Evolutionary conservation across 2,113 vertebrate genomes (phyloP).

Genomic region (Halichoerus grypus): DNA sequence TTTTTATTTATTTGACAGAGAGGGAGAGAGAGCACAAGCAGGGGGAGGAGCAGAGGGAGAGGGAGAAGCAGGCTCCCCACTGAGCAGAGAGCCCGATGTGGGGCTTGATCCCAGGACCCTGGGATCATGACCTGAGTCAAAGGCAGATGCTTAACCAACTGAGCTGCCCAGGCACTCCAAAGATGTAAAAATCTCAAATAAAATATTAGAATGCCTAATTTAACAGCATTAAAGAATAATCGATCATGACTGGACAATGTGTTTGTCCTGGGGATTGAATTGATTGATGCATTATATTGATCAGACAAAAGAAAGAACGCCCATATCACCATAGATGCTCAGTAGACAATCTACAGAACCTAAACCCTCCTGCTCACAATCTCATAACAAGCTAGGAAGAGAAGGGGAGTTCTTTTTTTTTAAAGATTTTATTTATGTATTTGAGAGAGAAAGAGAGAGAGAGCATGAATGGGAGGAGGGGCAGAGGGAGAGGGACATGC

Average conservation of each 20-base stretch:
- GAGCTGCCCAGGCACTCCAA: neutral
- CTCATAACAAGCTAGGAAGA: slow-evolving; percentile 11
- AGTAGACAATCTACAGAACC: neutral
- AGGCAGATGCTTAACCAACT: neutral
- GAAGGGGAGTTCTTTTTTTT: neutral
- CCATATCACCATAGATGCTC: neutral
- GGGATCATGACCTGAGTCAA: neutral
- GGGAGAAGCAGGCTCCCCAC: neutral
- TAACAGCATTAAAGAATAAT: slow-evolving; percentile 44
- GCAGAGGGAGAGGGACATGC: no score
- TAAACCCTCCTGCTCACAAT: neutral
- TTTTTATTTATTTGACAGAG: neutral
- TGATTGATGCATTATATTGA: neutral
- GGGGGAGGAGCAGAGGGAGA: neutral
- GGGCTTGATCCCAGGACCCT: neutral
- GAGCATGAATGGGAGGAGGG: no score
- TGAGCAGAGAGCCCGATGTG: neutral
- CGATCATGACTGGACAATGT: slow-evolving; percentile 4
- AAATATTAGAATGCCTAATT: slow-evolving; percentile 4
- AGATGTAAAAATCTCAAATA: neutral
- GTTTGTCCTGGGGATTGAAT: slow-evolving; percentile 47
- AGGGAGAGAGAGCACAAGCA: neutral
- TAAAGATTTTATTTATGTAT: neutral
- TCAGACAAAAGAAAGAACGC: slow-evolving; percentile 1
- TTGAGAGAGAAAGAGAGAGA: no score